Conservation (phyloP, 2,113 vertebrate species). For the Megaceryle maxima region DNA sequence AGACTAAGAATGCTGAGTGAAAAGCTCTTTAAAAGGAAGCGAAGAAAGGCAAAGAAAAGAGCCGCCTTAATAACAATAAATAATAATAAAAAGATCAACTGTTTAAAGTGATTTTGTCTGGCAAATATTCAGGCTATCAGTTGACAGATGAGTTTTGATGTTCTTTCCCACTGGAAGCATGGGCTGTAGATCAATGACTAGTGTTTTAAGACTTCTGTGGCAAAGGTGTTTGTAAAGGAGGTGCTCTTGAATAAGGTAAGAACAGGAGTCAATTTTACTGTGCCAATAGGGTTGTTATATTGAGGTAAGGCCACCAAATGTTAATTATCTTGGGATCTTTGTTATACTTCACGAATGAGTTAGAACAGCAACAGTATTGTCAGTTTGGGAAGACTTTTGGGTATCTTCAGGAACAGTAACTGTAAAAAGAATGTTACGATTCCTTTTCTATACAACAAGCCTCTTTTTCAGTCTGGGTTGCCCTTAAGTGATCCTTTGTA, state of each 20-base stretch:
- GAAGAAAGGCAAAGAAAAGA: not conserved
- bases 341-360: not conserved
- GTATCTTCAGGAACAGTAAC: not conserved
- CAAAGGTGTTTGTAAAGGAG: not conserved
- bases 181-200: not conserved
- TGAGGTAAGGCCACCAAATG: conserved; percentile 8
- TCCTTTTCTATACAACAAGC: not conserved
- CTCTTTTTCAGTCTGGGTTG: not conserved
- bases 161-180: not conserved
- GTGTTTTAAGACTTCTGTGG: not conserved
- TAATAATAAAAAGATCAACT: not conserved
- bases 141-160: not conserved
- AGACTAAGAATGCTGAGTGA: not conserved
- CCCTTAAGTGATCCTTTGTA: not conserved
- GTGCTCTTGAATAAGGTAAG: not conserved
- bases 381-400: not conserved
- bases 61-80: not conserved
- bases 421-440: not conserved
- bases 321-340: conserved; percentile 30
- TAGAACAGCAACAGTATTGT: not conserved
- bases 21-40: not conserved
- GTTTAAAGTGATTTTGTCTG: not conserved
- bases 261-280: not conserved
- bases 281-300: not conserved
- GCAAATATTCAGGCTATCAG: not conserved